phyloP scores from a whole-genome alignment of 2,797 vertebrate genomes.

The Liasis olivaceus region DNA sequence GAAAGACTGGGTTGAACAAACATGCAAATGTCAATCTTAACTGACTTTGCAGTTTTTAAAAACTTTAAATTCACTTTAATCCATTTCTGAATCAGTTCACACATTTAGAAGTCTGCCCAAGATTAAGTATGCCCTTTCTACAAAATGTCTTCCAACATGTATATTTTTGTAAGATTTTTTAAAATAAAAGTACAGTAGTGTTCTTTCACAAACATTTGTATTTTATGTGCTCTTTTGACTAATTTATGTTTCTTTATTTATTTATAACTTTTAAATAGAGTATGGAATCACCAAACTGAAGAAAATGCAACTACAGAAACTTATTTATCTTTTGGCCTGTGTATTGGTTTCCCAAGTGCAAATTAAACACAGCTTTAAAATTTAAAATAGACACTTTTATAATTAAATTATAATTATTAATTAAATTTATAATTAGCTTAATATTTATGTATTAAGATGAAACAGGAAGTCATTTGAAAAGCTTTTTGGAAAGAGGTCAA shows the following conservation, averaged over 20 bases:
- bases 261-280: background rate
- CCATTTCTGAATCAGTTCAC: background rate
- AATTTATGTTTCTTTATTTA: background rate
- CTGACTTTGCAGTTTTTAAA: background rate
- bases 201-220: background rate
- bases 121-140: background rate
- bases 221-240: background rate
- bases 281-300: background rate
- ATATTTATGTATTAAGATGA: background rate
- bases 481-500: slow-evolving; percentile 9
- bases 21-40: background rate
- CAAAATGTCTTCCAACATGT: background rate
- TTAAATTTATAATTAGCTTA: background rate
- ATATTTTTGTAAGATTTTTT: background rate
- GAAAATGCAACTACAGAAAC: background rate
- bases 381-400: background rate
- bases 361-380: background rate
- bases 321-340: background rate
- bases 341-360: background rate
- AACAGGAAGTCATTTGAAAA: slow-evolving; percentile 37
- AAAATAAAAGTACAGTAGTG: background rate
- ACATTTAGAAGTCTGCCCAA: background rate
- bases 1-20: slow-evolving; percentile 5
- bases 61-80: background rate
- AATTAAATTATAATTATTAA: background rate